phyloP scores from a whole-genome alignment of 1,140 invertebrate genomes.

The Drosophila serrata region DNA sequence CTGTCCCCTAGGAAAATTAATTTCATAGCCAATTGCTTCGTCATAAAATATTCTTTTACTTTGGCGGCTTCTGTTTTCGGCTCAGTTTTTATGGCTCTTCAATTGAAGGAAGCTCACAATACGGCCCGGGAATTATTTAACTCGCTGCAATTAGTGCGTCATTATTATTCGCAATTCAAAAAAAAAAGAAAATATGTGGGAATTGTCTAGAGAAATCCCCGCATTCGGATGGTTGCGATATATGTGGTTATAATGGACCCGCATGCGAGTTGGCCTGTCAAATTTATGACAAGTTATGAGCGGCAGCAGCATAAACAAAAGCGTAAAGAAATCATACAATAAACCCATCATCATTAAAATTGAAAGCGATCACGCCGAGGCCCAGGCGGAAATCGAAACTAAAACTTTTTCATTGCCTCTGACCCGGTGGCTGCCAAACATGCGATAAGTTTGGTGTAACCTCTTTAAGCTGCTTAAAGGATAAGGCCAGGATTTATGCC shows the following conservation, averaged over 20 bases:
- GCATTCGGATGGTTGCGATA: conserved; percentile 23
- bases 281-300: conserved; percentile 83
- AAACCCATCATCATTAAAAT: conserved; percentile 61
- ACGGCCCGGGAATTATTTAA: conserved; percentile 41
- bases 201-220: conserved; percentile 38
- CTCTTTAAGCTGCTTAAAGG: conserved; percentile 69
- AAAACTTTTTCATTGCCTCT: conserved; percentile 33
- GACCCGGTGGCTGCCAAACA: conserved; percentile 48
- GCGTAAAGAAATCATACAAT: conserved; percentile 51
- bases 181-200: conserved; percentile 77
- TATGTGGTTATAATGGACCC: conserved; percentile 59
- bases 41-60: conserved; percentile 66
- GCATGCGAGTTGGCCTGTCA: conserved; percentile 68
- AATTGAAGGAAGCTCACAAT: conserved; percentile 62
- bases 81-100: conserved; percentile 61
- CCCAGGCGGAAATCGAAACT: conserved; percentile 33
- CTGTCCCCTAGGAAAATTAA: conserved; percentile 71
- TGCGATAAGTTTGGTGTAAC: conserved; percentile 68
- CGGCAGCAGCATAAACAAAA: conserved; percentile 76
- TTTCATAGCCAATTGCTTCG: conserved; percentile 80
- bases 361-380: conserved; percentile 39
- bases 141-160: conserved; percentile 76
- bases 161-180: conserved; percentile 82
- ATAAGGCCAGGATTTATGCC: conserved; percentile 44
- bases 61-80: conserved; percentile 20